A percentile compares a stretch with the other conserved stretches of the same genome.
Conservation (phyloP, 1,140 invertebrate species). For the Neotoxoptera formosana region DNA sequence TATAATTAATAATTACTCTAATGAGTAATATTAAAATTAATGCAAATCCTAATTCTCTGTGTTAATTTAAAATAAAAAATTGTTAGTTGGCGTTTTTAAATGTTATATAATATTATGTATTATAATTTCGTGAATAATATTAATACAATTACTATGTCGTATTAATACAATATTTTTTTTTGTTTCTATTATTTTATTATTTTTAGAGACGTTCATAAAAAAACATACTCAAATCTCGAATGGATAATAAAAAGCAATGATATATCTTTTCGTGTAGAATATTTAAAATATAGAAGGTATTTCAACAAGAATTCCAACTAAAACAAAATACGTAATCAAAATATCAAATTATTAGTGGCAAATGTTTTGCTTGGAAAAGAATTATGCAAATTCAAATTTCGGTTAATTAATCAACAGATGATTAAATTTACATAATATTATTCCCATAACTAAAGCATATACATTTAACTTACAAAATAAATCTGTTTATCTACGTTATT, state of each 20-base stretch:
- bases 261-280: neutral
- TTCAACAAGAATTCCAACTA: neutral
- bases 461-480: neutral
- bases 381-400: conserved; percentile 7
- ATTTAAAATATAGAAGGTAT: neutral
- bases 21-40: neutral
- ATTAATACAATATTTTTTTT: neutral
- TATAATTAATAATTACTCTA: neutral
- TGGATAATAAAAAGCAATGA: neutral
- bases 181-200: neutral
- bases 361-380: neutral
- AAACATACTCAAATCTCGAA: neutral
- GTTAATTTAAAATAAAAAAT: neutral
- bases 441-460: neutral
- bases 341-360: neutral
- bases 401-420: neutral
- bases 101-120: neutral
- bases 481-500: neutral
- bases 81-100: neutral
- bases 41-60: neutral
- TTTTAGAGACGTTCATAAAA: neutral
- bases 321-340: neutral
- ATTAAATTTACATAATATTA: neutral
- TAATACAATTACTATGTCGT: neutral
- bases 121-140: neutral